Evolutionary conservation across 2,113 vertebrate genomes (phyloP).

Genomic region (Hypomesus transpacificus): DNA sequence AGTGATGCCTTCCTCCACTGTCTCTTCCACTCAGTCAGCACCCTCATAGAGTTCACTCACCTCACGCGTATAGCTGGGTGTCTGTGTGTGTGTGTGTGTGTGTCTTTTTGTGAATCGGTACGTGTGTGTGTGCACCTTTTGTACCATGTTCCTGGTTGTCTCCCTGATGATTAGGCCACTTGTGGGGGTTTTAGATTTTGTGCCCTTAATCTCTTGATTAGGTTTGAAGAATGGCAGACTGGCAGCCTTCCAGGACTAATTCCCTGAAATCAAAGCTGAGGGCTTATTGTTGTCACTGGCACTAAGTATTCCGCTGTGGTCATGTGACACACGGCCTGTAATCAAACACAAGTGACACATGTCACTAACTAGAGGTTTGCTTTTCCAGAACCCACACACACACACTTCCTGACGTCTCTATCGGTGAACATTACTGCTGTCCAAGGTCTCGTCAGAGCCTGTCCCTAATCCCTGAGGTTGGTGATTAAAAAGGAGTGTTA

Average conservation of each 20-base stretch:
- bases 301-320: constrained; percentile 43
- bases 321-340: constrained; percentile 28
- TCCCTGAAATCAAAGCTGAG: constrained; percentile 56
- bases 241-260: constrained; percentile 52
- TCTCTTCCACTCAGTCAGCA: constrained; percentile 45
- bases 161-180: constrained; percentile 35
- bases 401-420: background rate
- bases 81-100: background rate
- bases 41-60: background rate
- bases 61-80: background rate
- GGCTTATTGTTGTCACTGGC: constrained; percentile 44
- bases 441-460: too few species aligned
- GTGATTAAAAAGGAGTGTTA: too few species aligned
- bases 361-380: too few species aligned
- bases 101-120: background rate
- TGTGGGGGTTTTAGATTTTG: constrained; percentile 22
- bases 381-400: background rate
- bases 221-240: constrained; percentile 55
- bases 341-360: constrained; percentile 3
- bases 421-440: too few species aligned
- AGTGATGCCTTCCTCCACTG: constrained; percentile 33
- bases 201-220: constrained; percentile 66
- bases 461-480: too few species aligned
- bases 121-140: background rate
- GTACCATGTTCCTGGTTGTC: constrained; percentile 7